Percentiles rank a stretch among this genome's conserved stretches.
Conservation (phyloP, 2,888 invertebrate genomes). For the Ametastegia equiseti region DNA sequence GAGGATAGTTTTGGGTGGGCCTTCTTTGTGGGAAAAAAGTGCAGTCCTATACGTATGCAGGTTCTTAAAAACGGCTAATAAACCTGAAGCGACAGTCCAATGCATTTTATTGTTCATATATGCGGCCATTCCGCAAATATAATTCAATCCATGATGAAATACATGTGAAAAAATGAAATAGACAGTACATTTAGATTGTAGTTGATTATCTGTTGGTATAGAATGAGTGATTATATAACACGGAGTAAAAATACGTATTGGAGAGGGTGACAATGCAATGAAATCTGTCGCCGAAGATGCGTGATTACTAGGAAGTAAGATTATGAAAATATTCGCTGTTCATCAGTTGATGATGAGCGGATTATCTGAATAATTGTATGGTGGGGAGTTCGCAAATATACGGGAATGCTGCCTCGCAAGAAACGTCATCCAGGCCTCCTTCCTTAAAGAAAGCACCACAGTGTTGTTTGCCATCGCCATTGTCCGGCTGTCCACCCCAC, state of each 20-base stretch:
- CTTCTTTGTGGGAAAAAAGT: neutral
- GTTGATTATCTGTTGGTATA: too few relatives aligned
- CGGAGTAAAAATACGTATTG: too few relatives aligned
- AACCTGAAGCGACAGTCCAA: neutral
- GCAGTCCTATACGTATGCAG: neutral
- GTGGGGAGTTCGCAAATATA: conserved; percentile 67
- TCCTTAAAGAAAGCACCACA: conserved; percentile 66
- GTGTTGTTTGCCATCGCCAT: conserved; percentile 68
- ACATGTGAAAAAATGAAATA: too few relatives aligned
- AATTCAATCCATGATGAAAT: too few relatives aligned
- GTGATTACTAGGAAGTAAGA: neutral
- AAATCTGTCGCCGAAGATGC: neutral
- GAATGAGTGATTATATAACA: too few relatives aligned
- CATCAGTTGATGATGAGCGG: neutral
- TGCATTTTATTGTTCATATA: neutral
- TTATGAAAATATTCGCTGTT: neutral
- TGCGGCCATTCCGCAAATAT: neutral
- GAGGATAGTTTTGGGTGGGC: neutral
- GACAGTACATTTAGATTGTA: too few relatives aligned
- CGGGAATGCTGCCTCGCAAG: conserved; percentile 66
- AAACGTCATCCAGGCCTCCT: conserved; percentile 69
- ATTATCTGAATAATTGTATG: conserved; percentile 23
- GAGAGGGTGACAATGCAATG: neutral
- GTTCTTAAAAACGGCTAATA: neutral
- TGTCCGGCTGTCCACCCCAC: conserved; percentile 65